Evolutionary conservation across 2,888 invertebrate genomes (phyloP).

Genomic region (Deilephila porcellus): DNA sequence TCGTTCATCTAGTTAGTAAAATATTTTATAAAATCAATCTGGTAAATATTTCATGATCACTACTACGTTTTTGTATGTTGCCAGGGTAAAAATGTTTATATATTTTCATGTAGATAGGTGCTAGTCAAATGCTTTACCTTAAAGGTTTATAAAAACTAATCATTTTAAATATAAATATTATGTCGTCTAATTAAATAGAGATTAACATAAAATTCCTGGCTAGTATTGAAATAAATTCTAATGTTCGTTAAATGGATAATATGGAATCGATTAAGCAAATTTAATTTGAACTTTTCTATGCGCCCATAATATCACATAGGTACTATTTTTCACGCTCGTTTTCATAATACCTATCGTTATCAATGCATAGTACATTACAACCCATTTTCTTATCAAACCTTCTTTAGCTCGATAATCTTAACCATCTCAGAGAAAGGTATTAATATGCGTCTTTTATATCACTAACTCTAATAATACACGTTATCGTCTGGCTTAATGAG

Average conservation of each 20-base stretch:
- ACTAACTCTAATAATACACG: too few species aligned
- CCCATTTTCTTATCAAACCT: too few species aligned
- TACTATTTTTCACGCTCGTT: background rate
- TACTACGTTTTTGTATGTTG: background rate
- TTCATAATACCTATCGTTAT: background rate
- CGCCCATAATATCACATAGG: background rate
- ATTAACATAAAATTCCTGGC: background rate
- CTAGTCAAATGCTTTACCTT: background rate
- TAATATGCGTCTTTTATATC: too few species aligned
- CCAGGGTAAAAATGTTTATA: conserved; percentile 6
- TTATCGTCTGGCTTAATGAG: too few species aligned
- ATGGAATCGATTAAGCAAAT: background rate
- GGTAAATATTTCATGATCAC: background rate
- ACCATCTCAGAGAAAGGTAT: too few species aligned
- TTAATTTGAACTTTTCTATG: background rate
- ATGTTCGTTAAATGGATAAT: background rate
- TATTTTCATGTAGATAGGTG: background rate
- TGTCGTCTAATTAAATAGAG: background rate
- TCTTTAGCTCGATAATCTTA: too few species aligned
- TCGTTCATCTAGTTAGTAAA: background rate
- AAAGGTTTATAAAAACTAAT: background rate
- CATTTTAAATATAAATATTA: background rate
- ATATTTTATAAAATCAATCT: background rate
- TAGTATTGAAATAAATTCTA: background rate
- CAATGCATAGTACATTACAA: too few species aligned